A percentile compares a stretch with the other conserved stretches of the same genome.
Evolutionary conservation across 2,888 invertebrate species (phyloP).

Genomic region (Meteorus cinctellus): DNA sequence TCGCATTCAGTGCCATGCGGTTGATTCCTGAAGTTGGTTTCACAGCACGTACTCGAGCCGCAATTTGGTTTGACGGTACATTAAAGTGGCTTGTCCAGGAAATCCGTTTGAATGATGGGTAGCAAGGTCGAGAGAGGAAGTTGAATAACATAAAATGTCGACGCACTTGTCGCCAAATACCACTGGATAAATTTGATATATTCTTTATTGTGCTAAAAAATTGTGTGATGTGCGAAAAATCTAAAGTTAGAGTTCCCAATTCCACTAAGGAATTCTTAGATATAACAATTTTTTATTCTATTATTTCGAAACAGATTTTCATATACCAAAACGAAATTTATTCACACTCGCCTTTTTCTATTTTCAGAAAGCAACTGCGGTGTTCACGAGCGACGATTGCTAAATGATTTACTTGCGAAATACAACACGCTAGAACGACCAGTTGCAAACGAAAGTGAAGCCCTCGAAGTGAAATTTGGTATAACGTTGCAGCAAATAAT

Average conservation of each 20-base stretch:
- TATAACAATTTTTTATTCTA: too few relatives aligned
- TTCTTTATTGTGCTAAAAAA: neutral
- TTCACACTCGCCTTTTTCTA: conserved; percentile 30
- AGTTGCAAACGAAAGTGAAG: conserved; percentile 93
- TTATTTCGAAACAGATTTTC: too few relatives aligned
- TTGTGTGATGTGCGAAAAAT: neutral
- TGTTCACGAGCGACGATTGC: conserved; percentile 89
- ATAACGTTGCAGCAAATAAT: conserved; percentile 94
- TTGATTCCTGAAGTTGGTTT: conserved; percentile 50
- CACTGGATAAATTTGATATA: neutral
- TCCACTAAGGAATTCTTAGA: neutral
- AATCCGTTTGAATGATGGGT: conserved; percentile 17
- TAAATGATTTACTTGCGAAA: conserved; percentile 86
- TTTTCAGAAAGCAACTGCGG: conserved; percentile 90
- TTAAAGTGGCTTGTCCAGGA: conserved; percentile 38
- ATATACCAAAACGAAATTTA: neutral
- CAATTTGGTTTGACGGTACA: conserved; percentile 49
- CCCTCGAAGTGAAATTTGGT: conserved; percentile 92
- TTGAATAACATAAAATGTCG: conserved; percentile 5
- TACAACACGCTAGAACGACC: conserved; percentile 94
- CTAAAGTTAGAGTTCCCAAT: neutral
- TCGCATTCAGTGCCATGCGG: conserved; percentile 52
- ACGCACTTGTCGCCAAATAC: neutral
- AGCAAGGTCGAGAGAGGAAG: neutral
- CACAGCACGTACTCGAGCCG: conserved; percentile 47